Evolutionary conservation across 2,888 invertebrate genomes (phyloP), one percentile per base, ranked within the genome.

Genomic region (Liposcelis brunnea): DNA sequence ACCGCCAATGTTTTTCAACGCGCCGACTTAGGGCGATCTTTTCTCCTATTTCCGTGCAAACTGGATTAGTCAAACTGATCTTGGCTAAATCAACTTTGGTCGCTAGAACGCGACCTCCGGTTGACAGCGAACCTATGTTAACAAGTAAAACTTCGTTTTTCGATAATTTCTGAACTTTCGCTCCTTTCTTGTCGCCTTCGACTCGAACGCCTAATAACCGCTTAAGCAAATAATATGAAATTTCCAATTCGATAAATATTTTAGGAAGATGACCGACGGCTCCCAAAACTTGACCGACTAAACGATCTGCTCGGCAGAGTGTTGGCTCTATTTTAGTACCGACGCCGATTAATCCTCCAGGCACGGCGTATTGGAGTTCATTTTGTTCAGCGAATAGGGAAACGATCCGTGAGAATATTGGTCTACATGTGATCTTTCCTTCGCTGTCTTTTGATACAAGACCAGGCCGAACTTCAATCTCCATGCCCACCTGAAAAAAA

Each of bases 291-390:
- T 95, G 94, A 44, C 98, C 98, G 2, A 99, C 98, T 60, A 98
- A 75, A 59, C 97, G 79, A 72, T 98, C 98, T 49, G 97, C 98
- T 59, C 98, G 77, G 62, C 98, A 99, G 42, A 99, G 71, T 1
- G 97, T 98, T 2, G 98, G 98, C 63, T 98, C 98, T 58, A 98
- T 98, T 68, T 91, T 91, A 3, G 97, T 98, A 52, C 98, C 98
- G 18, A 98, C 97, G 61, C 94, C 98, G 59, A 99, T 98, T 43
- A 98, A 74, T n/a, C 98, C 98, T 51, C 98, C 98, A 47, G 98
- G 98, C 45, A 97, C 98, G 16, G 98, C 98, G 66, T 86, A 98
- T 64, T 95, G 93, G 47, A 99, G 72, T 63, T 89, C 94, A 66
- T 99, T 99, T 67, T 97, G 93, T 65, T 98, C 98, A 34, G 98